Base-by-base conservation (phyloP, 2,113 vertebrate genomes). In the Bubalus kerabau region DNA sequence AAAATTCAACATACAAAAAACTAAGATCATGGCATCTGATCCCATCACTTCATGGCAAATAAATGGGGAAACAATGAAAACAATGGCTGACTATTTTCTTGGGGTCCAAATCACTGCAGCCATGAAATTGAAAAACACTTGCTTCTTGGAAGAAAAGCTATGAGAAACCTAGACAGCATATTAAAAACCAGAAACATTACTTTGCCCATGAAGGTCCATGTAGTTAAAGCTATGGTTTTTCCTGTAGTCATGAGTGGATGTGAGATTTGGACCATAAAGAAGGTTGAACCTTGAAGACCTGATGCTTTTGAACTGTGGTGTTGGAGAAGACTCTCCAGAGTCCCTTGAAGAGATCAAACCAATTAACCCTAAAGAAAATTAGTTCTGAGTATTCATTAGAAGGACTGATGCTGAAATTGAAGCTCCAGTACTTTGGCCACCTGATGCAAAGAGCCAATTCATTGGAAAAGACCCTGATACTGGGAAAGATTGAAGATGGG, bases 371-470 rank as follows among this genome's bases (percentile, higher is more conserved):
- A 71, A 36, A 36, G 17, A n/a, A 67, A 67, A 71, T 71, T 9
- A 71, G n/a, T 71, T n/a, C 17, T 71, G 64, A 71, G 16, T 71
- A 71, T 71, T 71, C n/a, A 36, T 71, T 71, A 19, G 64, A 36
- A 71, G n/a, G n/a, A 71, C 17, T 71, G n/a, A 36, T 71, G 64
- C 17, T 71, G n/a, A 71, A 71, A 19, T n/a, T 36, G 64, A 71
- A 71, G n/a, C n/a, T 71, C 17, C 2, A 36, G 19, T 71, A 36
- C 17, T 71, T 71, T 71, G 64, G 64, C 64, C n/a, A 71, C 9
- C 17, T 36, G 9, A 36, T 71, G 9, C 0, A 0, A 71, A 71
- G n/a, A 11, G 1, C 9, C 9, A 36, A 1, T 21, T 71, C n/a
- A 36, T 0, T 36, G 4, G n/a, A 71, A 71, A 67, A 67, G 64